Conservation (phyloP, 1,140 invertebrate species). For the Ips typographus region DNA sequence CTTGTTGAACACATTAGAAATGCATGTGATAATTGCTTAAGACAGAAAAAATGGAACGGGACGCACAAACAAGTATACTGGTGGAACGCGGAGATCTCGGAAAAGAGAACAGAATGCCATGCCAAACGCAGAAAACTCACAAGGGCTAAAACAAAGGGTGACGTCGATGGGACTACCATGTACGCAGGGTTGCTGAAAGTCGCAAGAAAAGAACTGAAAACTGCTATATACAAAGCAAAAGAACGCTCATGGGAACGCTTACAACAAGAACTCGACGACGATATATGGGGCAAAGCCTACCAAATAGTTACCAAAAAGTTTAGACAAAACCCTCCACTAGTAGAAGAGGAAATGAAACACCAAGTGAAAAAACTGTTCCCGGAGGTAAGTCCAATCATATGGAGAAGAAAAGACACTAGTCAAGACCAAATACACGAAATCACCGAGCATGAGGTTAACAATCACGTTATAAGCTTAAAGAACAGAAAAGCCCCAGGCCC, state of each 20-base stretch:
- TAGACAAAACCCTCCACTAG: not conserved
- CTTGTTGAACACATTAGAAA: too few relatives aligned
- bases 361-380: not conserved
- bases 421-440: not conserved
- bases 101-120: not conserved
- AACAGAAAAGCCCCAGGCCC: conserved; percentile 40
- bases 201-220: not conserved
- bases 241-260: not conserved
- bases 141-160: not conserved
- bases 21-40: too few relatives aligned
- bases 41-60: too few relatives aligned
- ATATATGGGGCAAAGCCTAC: not conserved
- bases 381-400: not conserved
- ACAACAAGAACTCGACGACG: not conserved
- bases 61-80: not conserved
- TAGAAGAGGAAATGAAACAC: not conserved
- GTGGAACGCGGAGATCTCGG: not conserved
- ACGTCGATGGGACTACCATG: not conserved
- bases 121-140: not conserved
- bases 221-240: not conserved
- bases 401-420: too few relatives aligned
- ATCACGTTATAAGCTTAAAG: conserved; percentile 18
- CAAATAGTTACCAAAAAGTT: not conserved
- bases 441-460: conserved; percentile 17
- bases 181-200: not conserved